Conservation (phyloP, 2,888 invertebrate genomes). For the Coecobrya sp. region DNA sequence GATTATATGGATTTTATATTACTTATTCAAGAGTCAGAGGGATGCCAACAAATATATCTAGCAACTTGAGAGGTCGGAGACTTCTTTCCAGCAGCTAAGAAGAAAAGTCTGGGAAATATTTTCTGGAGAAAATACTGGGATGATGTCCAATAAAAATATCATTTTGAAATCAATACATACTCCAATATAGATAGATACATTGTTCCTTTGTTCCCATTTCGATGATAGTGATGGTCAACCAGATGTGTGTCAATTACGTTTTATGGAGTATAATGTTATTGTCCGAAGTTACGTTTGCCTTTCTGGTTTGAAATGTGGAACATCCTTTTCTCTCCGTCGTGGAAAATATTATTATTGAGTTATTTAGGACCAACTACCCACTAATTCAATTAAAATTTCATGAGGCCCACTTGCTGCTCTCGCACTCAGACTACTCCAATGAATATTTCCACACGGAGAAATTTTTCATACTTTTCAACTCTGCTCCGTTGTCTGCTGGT, state of each 20-base stretch:
- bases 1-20: conserved; percentile 73
- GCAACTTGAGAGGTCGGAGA: conserved; percentile 23
- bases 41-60: conserved; percentile 63
- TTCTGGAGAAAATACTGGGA: conserved; percentile 8
- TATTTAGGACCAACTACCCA: conserved; percentile 73
- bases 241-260: conserved; percentile 34
- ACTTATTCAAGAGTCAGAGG: conserved; percentile 76
- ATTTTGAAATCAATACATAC: conserved; percentile 30
- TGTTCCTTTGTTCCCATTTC: conserved; percentile 7
- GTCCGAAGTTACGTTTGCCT: not conserved
- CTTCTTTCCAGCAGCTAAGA: conserved; percentile 30
- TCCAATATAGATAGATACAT: not conserved
- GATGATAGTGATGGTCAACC: not conserved
- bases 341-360: conserved; percentile 66
- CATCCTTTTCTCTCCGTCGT: not conserved
- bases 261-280: conserved; percentile 31
- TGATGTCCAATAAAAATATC: conserved; percentile 19
- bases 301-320: not conserved
- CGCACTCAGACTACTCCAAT: not conserved
- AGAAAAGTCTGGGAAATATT: conserved; percentile 1
- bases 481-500: conserved; percentile 34
- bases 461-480: conserved; percentile 48
- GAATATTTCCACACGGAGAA: conserved; percentile 20
- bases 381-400: conserved; percentile 86
- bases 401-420: conserved; percentile 79